Base-by-base conservation (phyloP, 1,140 invertebrate genomes). In the Brachionus koreanus region DNA sequence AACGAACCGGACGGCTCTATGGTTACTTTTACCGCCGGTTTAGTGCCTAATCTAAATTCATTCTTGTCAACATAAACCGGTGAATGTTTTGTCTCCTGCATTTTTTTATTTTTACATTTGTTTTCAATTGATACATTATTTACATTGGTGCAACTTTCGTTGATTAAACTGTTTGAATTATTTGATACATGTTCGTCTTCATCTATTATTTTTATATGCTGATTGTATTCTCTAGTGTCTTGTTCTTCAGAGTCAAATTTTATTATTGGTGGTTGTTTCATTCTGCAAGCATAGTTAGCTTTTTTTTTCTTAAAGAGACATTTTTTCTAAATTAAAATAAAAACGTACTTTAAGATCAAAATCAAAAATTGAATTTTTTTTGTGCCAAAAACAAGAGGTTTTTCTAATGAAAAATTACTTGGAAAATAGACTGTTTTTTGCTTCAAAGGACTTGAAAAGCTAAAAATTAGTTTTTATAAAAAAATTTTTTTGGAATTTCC, bases 11-110 rank as follows among this genome's bases (percentile, higher is more conserved):
- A 46, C 35, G 49, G 74, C 33, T 77, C 74, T 35, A 77, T 77
- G 6, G 74, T 77, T n/a, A 77, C 74, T 35, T 35, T 35, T 19
- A 77, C 39, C 2, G 74, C 29, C 7, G 74, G 74, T 4, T 23
- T 33, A 16, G 74, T 77, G n/a, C 23, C 23, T 23, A 57, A 37
- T 57, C 10, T 6, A 77, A 77, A 57, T 77, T 77, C 74, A 46
- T 49, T 74, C 23, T 74, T 74, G 19, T 42, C 39, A 4, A 49
- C 33, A 10, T 46, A 16, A 46, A 46, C 16, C 1, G 42, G 69
- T n/a, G 37, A 69, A 39, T 69, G 65, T 39, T 69, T 69, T n/a
- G 65, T 39, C 19, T 29, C 29, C 29, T 69, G 65, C 3, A 69
- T 16, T 69, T 42, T 69, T 69, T 69, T 69, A 1, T 16, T 39